Base-by-base conservation (phyloP, 2,888 invertebrate genomes). In the Subacronicta megacephala region DNA sequence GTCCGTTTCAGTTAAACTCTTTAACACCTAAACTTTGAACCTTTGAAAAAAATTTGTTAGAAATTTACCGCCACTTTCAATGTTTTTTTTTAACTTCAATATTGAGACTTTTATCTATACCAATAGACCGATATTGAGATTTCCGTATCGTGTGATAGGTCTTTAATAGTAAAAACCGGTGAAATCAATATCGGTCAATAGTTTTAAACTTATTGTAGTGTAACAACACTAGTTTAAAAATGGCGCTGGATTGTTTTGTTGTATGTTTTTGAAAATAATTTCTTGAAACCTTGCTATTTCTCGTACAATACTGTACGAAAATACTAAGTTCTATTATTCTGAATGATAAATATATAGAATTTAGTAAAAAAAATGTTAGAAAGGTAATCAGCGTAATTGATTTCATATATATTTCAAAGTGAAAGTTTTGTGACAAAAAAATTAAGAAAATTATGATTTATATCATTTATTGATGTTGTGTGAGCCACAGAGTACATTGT, bases 231-330 rank as follows among this genome's bases (percentile, higher is more conserved):
- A 65, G 17, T 26, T 18, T 18, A 7, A 70, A 70, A 40, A 71
- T 71, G 66, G 75, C 50, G 61, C 54, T 23, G 44, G 54, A 66
- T 71, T 71, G 75, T 71, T 71, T 75, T 71, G 75, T 54, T 74
- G 41, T 51, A 33, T 53, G 40, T 54, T 44, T 57, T 52, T 41
- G 10, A 52, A 47, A 23, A 5, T 0, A 41, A 29, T 6, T 18
- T 29, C 26, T n/a, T n/a, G 31, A 31, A 31, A n/a, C n/a, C n/a
- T 0, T 31, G 1, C 3, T 31, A 31, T 5, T 31, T 31, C 5
- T 5, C n/a, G 31, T 31, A 31, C n/a, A n/a, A 7, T 9, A 31
- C 1, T 2, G n/a, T n/a, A n/a, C 4, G n/a, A 31, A n/a, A 26
- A 10, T 10, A n/a, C n/a, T n/a, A 5, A n/a, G 6, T 31, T 6